Conservation (phyloP, 2,113 vertebrate species). For the Muntiacus reevesi region DNA sequence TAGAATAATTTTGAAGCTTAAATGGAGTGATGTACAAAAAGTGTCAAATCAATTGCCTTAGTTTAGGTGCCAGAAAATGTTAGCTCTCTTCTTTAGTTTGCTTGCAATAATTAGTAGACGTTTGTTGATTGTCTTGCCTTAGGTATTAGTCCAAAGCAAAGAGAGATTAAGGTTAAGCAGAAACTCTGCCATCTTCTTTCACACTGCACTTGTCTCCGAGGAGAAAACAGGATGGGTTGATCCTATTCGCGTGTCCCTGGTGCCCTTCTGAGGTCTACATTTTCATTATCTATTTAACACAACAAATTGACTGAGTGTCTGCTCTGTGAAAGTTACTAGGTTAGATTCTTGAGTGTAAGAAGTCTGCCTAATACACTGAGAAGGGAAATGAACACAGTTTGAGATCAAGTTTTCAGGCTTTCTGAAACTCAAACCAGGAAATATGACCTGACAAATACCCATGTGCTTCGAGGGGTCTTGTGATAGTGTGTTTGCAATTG, state of each 20-base stretch:
- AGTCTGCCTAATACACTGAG: not conserved
- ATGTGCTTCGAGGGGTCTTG: not conserved
- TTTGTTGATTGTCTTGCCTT: not conserved
- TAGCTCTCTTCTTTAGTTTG: not conserved
- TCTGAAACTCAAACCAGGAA: constrained; percentile 55
- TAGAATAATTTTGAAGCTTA: not conserved
- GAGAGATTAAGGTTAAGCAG: not conserved
- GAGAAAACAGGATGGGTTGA: not conserved
- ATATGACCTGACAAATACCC: constrained; percentile 37
- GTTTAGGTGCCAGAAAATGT: not conserved
- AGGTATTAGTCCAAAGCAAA: not conserved
- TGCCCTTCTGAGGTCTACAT: not conserved
- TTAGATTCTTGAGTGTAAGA: not conserved
- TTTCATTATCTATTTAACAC: constrained; percentile 18
- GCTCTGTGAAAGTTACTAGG: not conserved
- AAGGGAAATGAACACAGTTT: constrained; percentile 39
- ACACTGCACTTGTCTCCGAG: not conserved
- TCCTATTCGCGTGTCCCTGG: not conserved
- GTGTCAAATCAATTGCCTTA: not conserved
- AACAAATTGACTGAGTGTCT: not conserved
- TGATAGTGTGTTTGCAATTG: constrained; percentile 9
- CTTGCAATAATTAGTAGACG: not conserved
- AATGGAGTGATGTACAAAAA: not conserved
- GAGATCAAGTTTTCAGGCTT: not conserved
- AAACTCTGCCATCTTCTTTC: not conserved